Percentiles rank a stretch among this genome's conserved stretches.
Conservation (phyloP, 2,888 invertebrate genomes). For the Penaeus monodon region DNA sequence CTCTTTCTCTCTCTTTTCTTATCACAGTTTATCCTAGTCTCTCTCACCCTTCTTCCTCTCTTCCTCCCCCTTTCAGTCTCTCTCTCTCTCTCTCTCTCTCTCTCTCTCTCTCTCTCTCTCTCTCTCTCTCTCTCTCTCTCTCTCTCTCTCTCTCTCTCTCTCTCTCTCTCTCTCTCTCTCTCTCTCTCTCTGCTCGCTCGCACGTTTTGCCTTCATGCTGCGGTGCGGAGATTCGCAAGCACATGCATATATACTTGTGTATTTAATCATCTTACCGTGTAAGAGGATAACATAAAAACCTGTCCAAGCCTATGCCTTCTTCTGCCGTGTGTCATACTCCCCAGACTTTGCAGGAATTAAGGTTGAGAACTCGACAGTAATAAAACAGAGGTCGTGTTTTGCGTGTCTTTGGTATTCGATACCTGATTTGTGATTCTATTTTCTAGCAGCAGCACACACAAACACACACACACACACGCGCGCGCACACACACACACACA, state of each 20-base stretch:
- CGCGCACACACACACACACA: slow-evolving; percentile 18
- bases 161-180: not conserved
- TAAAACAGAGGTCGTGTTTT: no score
- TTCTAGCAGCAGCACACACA: not conserved
- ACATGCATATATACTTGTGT: no score
- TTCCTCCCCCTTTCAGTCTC: not conserved
- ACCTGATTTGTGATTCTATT: not conserved
- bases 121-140: not conserved
- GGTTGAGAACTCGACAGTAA: no score
- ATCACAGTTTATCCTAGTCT: not conserved
- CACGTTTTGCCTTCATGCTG: not conserved
- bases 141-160: not conserved
- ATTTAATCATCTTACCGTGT: no score
- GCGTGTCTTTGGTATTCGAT: no score
- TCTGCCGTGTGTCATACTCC: no score
- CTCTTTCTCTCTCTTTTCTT: not conserved
- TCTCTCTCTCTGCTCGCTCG: not conserved
- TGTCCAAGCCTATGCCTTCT: no score
- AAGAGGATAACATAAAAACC: no score
- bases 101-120: not conserved
- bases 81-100: not conserved
- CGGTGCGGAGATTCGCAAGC: no score
- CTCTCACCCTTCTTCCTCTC: not conserved
- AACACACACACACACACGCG: slow-evolving; percentile 11
- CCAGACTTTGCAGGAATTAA: no score